Percentiles rank a stretch among this genome's conserved stretches.
phyloP scores from a whole-genome alignment of 2,797 vertebrate genomes.

The Paedocypris micromegethes region DNA sequence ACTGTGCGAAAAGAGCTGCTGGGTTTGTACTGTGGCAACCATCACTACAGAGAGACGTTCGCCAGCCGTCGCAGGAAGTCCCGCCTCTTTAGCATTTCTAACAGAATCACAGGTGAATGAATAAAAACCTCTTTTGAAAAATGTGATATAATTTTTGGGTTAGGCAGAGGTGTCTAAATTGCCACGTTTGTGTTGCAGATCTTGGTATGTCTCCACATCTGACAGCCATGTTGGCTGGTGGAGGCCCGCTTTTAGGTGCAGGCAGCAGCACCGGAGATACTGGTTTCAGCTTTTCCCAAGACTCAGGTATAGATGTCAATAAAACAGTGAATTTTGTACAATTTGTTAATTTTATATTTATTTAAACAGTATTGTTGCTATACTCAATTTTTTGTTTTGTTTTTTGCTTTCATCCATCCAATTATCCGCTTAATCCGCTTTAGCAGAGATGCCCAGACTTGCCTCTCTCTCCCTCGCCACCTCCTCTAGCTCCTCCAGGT shows the following conservation, averaged over 20 bases:
- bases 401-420: too few species aligned
- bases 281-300: constrained; percentile 93
- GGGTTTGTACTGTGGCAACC: constrained; percentile 90
- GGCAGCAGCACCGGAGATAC: constrained; percentile 96
- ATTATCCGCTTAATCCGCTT: too few species aligned
- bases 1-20: constrained; percentile 92
- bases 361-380: too few species aligned
- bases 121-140: neutral
- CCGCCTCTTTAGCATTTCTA: constrained; percentile 92
- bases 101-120: constrained; percentile 86
- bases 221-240: constrained; percentile 85
- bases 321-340: neutral
- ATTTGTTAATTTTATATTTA: too few species aligned
- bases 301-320: constrained; percentile 69
- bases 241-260: constrained; percentile 78
- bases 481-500: too few species aligned
- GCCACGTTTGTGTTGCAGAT: constrained; percentile 66
- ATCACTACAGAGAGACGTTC: constrained; percentile 87
- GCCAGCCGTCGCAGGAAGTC: constrained; percentile 82
- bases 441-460: too few species aligned
- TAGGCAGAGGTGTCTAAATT: neutral
- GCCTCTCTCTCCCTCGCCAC: too few species aligned
- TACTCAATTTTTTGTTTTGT: too few species aligned
- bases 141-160: too few species aligned
- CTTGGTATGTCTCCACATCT: constrained; percentile 92